phyloP scores from a whole-genome alignment of 2,888 invertebrate species.

The Phengaris arion region DNA sequence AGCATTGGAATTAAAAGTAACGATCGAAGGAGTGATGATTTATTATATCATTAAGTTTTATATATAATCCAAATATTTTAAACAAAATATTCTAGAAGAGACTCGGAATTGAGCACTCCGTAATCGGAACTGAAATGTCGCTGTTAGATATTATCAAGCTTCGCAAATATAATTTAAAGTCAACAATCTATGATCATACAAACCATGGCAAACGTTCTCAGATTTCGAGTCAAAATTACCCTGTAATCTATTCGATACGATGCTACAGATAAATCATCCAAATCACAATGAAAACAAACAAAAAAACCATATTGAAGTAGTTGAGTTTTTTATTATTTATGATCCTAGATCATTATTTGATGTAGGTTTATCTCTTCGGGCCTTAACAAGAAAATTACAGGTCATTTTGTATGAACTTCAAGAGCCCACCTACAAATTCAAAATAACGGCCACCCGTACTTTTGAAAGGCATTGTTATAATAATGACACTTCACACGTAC shows the following conservation, averaged over 20 bases:
- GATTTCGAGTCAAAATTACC: not conserved
- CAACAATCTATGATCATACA: not conserved
- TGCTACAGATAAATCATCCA: constrained; percentile 26
- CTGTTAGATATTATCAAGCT: not conserved
- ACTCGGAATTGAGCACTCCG: not conserved
- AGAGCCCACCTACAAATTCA: constrained; percentile 70
- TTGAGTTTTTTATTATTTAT: constrained; percentile 56
- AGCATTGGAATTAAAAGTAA: too few relatives aligned
- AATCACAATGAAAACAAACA: not conserved
- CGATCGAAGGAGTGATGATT: too few relatives aligned
- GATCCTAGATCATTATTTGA: constrained; percentile 67
- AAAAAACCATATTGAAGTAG: not conserved
- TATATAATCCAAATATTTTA: too few relatives aligned
- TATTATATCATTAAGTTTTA: too few relatives aligned
- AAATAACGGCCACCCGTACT: constrained; percentile 67
- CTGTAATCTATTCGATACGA: constrained; percentile 15
- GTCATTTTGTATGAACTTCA: constrained; percentile 65
- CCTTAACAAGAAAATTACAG: constrained; percentile 73
- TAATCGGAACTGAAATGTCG: not conserved
- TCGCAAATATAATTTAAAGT: constrained; percentile 1
- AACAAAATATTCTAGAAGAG: too few relatives aligned
- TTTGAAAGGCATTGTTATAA: constrained; percentile 41
- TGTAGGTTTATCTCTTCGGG: constrained; percentile 54
- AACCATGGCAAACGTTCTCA: constrained; percentile 26
- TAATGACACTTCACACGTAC: constrained; percentile 34